Base-by-base conservation (phyloP, 2,113 vertebrate genomes). In the Lethenteron reissneri region DNA sequence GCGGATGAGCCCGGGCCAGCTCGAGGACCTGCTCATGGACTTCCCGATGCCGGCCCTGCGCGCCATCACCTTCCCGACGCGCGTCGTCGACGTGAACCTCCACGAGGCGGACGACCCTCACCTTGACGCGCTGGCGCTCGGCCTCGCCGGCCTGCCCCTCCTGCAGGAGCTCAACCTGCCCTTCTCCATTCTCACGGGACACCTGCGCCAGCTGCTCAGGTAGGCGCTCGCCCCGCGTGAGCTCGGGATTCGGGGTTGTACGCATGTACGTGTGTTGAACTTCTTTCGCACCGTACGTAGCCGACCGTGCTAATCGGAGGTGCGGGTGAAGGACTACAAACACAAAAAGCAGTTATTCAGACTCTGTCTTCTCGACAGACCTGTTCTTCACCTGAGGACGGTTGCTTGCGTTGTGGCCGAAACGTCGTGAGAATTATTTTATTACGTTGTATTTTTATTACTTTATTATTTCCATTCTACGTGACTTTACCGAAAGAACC, bases 151-250 rank as follows among this genome's bases (percentile, higher is more conserved):
- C 68, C 83, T 92, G 79, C 78, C 19, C 0, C 80, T 76, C 57
- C 83, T 99, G 70, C 87, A 80, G 0, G 90, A 92, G 75, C 81
- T 99, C 64, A 84, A 73, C n/a, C 56, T 97, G 62, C 80, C 87
- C 1, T 99, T 97, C 81, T 97, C 88, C 56, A 80, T 81, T 1
- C 84, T 97, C 60, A 92, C 88, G 0, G 89, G 89, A 77, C 87
- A 85, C 75, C 74, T 95, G 70, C 83, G 82, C 71, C 83, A 79
- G 64, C 77, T 99, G 71, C 83, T 97, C 2, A 81, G 82, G 92
- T 96, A 80, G 83, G 78, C 5, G 57, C n/a, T 17, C 25, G 64
- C n/a, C 2, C 25, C n/a, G 41, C 41, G 41, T 41, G 41, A 41
- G 41, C 41, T 69, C 9, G 9, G 64, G 25, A 69, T 69, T 69